Evolutionary conservation across 2,113 vertebrate species (phyloP), one percentile per base, ranked within the genome.

Genomic region (Lepisosteus osseus): DNA sequence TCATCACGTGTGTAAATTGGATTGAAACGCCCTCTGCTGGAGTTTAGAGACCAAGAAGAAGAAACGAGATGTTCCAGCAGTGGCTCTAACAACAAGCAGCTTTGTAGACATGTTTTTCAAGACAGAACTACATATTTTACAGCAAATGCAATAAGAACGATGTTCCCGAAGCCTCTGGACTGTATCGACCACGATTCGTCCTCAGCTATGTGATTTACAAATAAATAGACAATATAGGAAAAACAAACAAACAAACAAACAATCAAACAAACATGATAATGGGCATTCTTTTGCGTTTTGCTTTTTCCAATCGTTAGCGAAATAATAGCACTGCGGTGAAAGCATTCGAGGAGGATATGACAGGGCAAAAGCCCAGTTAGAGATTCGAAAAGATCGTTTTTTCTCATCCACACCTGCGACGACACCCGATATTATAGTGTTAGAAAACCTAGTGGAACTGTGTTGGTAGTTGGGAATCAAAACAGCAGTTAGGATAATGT

Each of bases 401-500:
- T 62, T 66, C 29, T 59, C 54, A 8, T 7, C 17, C 40, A 15
- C 41, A 9, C 41, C 65, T 59, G 43, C 12, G 41, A 29, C 41
- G 67, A 74, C 62, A 70, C 40, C n/a, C 44, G 54, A 74, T 15
- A 74, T 59, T 63, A n/a, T n/a, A 51, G 45, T 61, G 55, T 51
- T 47, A 29, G 68, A 6, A 41, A 59, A 70, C 66, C 12, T 42
- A 40, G 15, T 47, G 70, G 8, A 41, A 8, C 17, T 4, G 17
- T 57, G 67, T 9, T 66, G 68, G 54, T 54, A 74, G 55, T 64
- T 54, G 65, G 64, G 51, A 71, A 71, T 75, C 43, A 67, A 67
- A 71, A 67, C 69, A 75, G 15, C 43, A 41, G 69, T 41, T 55
- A 71, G 47, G 44, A 67, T 4, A 7, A 7, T 14, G 69, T 71